A percentile compares a stretch with the other conserved stretches of the same genome.
These are phyloP conservation scores for silkworm (Bombyx mori) DNA, from an alignment of 1,140 invertebrate species.

Conservation along the genomic window DNA sequence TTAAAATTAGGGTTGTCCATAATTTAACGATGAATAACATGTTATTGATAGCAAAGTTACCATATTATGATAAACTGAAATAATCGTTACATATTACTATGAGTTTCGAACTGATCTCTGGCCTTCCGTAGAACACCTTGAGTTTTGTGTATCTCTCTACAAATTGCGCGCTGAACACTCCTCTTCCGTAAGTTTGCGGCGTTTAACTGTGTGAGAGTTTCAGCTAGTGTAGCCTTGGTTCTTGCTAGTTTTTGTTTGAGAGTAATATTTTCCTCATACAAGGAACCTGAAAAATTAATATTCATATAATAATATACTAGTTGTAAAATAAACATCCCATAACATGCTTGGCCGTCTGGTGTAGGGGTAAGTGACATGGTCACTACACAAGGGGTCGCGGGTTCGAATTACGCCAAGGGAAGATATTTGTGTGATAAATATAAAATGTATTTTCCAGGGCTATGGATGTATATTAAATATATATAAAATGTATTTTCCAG, in stretches of 20 bases:
- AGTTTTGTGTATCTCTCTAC: constrained; percentile 76
- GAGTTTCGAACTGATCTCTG: constrained; percentile 46
- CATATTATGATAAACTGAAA: background rate
- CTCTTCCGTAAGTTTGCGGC: constrained; percentile 73
- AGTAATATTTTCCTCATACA: constrained; percentile 73
- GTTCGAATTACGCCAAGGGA: no score
- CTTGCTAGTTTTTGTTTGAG: constrained; percentile 71
- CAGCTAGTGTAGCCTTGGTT: constrained; percentile 73
- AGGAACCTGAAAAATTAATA: constrained; percentile 45
- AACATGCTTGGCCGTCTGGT: no score
- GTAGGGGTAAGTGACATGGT: no score
- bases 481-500: no score
- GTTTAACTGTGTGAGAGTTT: constrained; percentile 72
- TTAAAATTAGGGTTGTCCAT: constrained; percentile 3
- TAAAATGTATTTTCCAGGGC: no score
- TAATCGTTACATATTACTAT: constrained; percentile 24
- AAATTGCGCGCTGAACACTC: constrained; percentile 74
- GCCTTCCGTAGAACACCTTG: constrained; percentile 75
- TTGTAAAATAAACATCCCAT: background rate
- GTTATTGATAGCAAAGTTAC: background rate
- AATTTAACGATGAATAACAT: background rate
- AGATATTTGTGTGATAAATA: no score
- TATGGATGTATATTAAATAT: no score
- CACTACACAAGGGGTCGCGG: no score
- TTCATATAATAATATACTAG: background rate